A percentile compares a stretch with the other conserved stretches of the same genome.
These are phyloP conservation scores for Sebastes vulpes DNA, from an alignment of 2,797 vertebrate genomes.

Conservation along the genomic window DNA sequence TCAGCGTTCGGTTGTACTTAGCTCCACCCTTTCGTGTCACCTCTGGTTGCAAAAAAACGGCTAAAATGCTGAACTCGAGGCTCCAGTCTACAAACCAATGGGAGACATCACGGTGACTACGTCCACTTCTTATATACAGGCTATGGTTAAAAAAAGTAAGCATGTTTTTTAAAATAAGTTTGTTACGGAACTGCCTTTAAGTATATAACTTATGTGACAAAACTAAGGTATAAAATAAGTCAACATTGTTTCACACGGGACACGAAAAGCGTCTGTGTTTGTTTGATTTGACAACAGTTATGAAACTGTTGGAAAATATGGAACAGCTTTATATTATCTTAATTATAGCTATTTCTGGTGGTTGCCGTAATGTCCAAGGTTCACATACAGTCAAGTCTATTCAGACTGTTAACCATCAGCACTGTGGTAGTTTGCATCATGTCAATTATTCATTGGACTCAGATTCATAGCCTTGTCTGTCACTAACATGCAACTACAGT, in stretches of 20 bases:
- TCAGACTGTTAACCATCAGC: neutral
- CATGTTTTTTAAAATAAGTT: too few species aligned
- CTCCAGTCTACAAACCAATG: too few species aligned
- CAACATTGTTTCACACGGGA: neutral
- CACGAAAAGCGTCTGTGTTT: too few species aligned
- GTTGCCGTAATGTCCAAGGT: neutral
- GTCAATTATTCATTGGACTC: slow-evolving; percentile 19
- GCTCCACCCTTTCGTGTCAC: too few species aligned
- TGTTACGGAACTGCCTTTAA: neutral
- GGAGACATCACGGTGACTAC: too few species aligned
- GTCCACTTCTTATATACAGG: too few species aligned
- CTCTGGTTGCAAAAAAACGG: too few species aligned
- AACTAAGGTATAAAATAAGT: neutral
- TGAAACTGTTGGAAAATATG: neutral
- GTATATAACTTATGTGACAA: neutral
- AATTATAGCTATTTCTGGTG: neutral
- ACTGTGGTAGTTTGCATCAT: neutral
- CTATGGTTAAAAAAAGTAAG: too few species aligned
- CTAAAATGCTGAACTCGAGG: too few species aligned
- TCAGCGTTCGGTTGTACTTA: too few species aligned
- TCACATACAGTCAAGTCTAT: neutral
- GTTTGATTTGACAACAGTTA: neutral
- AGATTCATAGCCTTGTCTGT: neutral
- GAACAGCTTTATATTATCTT: neutral
- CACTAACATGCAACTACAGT: neutral